Evolutionary conservation across 2,888 invertebrate species (phyloP).

Genomic region (Eilema sororculum): DNA sequence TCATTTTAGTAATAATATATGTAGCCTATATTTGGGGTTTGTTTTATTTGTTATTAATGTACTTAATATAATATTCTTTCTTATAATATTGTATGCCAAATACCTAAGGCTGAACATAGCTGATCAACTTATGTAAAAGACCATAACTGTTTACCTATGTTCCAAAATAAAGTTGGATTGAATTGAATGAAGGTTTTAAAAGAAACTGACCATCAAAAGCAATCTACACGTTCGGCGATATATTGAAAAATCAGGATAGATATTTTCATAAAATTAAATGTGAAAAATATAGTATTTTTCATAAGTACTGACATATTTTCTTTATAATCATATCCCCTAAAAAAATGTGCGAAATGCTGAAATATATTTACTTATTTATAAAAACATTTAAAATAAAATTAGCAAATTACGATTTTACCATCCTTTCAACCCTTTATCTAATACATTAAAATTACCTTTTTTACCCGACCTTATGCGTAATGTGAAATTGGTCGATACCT

Average conservation of each 20-base stretch:
- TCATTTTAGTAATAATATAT: not conserved
- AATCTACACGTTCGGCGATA: not conserved
- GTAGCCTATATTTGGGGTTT: not conserved
- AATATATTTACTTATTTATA: too few relatives aligned
- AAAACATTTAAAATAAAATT: not conserved
- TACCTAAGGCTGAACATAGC: too few relatives aligned
- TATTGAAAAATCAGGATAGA: not conserved
- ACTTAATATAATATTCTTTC: too few relatives aligned
- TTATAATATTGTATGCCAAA: too few relatives aligned
- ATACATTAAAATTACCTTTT: constrained; percentile 15
- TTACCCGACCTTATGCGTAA: constrained; percentile 12
- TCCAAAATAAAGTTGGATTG: too few relatives aligned
- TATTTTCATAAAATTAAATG: too few relatives aligned
- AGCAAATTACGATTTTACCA: constrained; percentile 10
- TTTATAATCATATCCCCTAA: not conserved
- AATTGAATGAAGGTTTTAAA: not conserved
- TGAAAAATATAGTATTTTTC: too few relatives aligned
- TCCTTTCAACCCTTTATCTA: constrained; percentile 13
- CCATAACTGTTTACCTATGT: too few relatives aligned
- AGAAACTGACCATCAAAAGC: not conserved
- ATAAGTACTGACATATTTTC: not conserved
- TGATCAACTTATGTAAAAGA: too few relatives aligned
- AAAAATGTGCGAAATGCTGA: not conserved
- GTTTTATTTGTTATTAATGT: too few relatives aligned
- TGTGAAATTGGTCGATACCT: constrained; percentile 24